Conservation (phyloP, 2,113 vertebrate species). For the Pica pica region DNA sequence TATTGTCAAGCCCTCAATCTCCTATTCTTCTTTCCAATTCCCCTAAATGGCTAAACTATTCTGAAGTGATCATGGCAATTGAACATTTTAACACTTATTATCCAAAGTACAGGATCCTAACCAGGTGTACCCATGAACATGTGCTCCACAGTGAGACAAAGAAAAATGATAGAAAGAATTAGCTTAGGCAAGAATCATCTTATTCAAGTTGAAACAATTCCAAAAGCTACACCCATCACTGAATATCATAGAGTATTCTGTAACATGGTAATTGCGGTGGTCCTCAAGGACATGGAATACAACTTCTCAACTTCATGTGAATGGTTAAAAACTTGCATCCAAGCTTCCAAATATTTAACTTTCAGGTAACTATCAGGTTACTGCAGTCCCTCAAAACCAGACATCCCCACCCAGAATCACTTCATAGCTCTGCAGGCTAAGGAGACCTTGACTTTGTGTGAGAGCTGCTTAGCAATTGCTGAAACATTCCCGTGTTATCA, state of each 20-base stretch:
- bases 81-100: neutral
- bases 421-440: neutral
- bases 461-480: neutral
- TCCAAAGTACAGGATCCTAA: neutral
- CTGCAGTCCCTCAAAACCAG: neutral
- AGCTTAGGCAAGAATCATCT: neutral
- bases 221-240: neutral
- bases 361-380: neutral
- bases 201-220: neutral
- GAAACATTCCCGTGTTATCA: neutral
- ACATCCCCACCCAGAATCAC: neutral
- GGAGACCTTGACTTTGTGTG: neutral
- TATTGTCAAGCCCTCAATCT: neutral
- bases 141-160: neutral
- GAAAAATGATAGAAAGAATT: neutral
- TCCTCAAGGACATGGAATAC: neutral
- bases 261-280: rapidly evolving
- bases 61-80: rapidly evolving
- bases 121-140: neutral
- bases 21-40: neutral
- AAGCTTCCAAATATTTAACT: neutral
- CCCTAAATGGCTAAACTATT: neutral
- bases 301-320: neutral
- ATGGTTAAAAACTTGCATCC: neutral
- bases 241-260: neutral